Base-by-base conservation (phyloP, 2,113 vertebrate species). In the Cryptomyrus ogoouensis region DNA sequence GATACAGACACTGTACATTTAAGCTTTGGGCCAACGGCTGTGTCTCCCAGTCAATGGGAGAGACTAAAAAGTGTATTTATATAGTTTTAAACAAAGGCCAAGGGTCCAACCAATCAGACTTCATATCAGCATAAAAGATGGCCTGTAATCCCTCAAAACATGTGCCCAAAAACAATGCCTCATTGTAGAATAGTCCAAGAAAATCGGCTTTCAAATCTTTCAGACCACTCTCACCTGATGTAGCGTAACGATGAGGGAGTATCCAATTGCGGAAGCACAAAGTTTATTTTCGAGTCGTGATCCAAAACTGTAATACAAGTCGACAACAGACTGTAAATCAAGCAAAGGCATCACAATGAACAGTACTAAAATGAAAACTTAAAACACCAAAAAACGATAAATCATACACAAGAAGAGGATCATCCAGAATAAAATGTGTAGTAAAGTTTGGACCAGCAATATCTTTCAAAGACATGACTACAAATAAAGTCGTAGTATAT, bases 11-110 rank as follows among this genome's bases (percentile, higher is more conserved):
- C 58, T 74, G 46, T 87, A 52, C 27, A 35, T 83, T 66, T 49
- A 90, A 86, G 19, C 83, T 70, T 56, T 39, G 44, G 24, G 7
- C 66, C 89, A 85, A 89, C 84, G n/a, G 7, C 53, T 46, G 53
- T 27, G 42, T 27, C 24, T 46, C 9, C 83, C n/a, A 27, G 9
- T 31, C 62, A 66, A 27, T 66, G 10, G n/a, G 8, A 66, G 58
- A 66, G 58, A 66, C 80, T 21, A 1, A 12, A 85, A 47, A 85
- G 83, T 85, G 21, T 62, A 74, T 77, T 90, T 39, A 53, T 17
- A 50, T 52, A 49, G 53, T 44, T 31, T 19, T 17, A 47, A 87
- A 70, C 13, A 70, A 27, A 21, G 52, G 80, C 24, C 21, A 58
- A 21, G 52, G 89, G 53, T 21, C 52, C 27, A n/a, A n/a, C n/a